A percentile compares a stretch with the other conserved stretches of the same genome.
Conservation (phyloP, 2,113 vertebrate species). For the Numida meleagris region DNA sequence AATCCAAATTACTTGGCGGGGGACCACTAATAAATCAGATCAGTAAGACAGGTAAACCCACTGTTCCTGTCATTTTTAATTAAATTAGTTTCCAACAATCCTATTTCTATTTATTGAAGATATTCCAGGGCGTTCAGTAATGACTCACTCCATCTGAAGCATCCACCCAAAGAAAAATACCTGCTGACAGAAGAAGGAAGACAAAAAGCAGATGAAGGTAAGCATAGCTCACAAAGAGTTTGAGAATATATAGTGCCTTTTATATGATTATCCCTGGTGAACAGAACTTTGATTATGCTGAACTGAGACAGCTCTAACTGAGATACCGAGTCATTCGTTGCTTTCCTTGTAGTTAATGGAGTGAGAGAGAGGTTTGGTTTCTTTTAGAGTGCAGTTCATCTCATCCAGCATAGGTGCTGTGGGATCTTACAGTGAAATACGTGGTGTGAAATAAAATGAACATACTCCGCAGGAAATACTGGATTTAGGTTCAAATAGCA, state of each 20-base stretch:
- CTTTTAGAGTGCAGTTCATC: not conserved
- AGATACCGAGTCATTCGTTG: not conserved
- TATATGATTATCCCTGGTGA: not conserved
- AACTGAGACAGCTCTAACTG: not conserved
- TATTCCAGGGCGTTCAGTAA: not conserved
- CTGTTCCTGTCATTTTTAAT: slow-evolving; percentile 8
- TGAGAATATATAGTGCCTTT: not conserved
- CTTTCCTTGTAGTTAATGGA: not conserved
- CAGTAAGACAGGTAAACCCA: not conserved
- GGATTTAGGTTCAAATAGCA: not conserved
- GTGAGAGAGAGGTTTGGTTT: not conserved
- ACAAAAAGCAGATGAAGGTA: not conserved
- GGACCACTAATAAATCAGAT: slow-evolving; percentile 14
- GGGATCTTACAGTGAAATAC: not conserved
- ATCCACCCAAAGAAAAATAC: not conserved
- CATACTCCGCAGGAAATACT: not conserved
- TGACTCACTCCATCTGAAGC: not conserved
- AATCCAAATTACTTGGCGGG: slow-evolving; percentile 2
- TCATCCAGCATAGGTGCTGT: not conserved
- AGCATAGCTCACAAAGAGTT: not conserved
- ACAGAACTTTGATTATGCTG: not conserved
- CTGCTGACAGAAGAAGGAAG: not conserved
- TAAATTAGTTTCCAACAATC: not conserved
- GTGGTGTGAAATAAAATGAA: not conserved
- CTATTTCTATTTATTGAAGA: not conserved